Evolutionary conservation across 2,888 invertebrate genomes (phyloP).

Genomic region (Ramazzottius varieornatus): DNA sequence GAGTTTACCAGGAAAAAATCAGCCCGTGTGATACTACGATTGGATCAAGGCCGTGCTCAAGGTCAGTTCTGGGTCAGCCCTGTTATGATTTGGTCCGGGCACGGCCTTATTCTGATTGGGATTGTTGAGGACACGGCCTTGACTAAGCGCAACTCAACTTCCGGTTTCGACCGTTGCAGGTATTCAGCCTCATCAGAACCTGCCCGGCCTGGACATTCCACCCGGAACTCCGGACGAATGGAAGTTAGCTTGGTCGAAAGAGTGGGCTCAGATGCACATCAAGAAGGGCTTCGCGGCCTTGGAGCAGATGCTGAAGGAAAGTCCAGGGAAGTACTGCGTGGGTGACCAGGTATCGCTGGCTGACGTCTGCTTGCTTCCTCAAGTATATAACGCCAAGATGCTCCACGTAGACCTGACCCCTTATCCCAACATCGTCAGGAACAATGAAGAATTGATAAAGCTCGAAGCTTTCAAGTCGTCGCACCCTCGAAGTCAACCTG

Average conservation of each 20-base stretch:
- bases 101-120: too few relatives aligned
- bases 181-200: conserved; percentile 83
- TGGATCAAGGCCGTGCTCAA: too few relatives aligned
- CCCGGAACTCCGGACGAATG: background rate
- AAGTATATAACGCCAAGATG: conserved; percentile 61
- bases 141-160: too few relatives aligned
- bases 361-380: conserved; percentile 78
- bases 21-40: too few relatives aligned
- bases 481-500: conserved; percentile 71
- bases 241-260: conserved; percentile 29
- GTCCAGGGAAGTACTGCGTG: conserved; percentile 39
- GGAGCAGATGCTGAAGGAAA: conserved; percentile 52
- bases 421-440: conserved; percentile 36
- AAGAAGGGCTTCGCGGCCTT: conserved; percentile 59
- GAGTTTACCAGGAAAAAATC: too few relatives aligned
- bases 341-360: conserved; percentile 79
- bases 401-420: background rate
- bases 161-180: conserved; percentile 72
- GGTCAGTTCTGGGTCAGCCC: too few relatives aligned
- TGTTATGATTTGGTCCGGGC: too few relatives aligned
- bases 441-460: conserved; percentile 55
- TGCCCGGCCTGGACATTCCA: conserved; percentile 36
- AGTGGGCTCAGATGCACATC: conserved; percentile 83
- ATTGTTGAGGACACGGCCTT: too few relatives aligned
- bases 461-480: conserved; percentile 72